phyloP scores from a whole-genome alignment of 2,113 vertebrate species.

The Megaptera novaeangliae region DNA sequence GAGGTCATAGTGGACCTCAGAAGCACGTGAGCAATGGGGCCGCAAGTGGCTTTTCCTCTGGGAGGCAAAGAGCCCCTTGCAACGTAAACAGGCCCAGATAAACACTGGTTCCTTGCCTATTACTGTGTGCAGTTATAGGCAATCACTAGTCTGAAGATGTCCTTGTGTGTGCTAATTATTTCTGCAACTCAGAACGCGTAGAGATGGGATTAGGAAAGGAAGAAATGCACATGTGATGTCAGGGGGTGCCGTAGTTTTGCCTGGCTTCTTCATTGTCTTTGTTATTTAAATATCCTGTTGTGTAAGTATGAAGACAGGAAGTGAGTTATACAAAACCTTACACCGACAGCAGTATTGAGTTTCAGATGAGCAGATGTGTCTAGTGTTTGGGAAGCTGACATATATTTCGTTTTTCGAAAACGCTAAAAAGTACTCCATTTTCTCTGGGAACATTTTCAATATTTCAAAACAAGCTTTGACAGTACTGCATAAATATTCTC shows the following conservation, averaged over 20 bases:
- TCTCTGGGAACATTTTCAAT: constrained; percentile 12
- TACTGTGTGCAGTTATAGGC: background rate
- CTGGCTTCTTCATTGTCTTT: constrained; percentile 65
- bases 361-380: constrained; percentile 74
- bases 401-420: constrained; percentile 51
- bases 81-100: background rate
- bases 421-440: constrained; percentile 10
- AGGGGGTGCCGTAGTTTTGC: constrained; percentile 19
- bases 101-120: background rate
- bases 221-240: constrained; percentile 23
- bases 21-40: background rate
- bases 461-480: constrained; percentile 49
- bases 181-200: background rate
- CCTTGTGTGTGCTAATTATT: background rate
- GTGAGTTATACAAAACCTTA: constrained; percentile 73
- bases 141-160: fast-evolving
- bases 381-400: background rate
- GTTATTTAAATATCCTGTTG: constrained; percentile 83
- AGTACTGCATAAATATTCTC: background rate
- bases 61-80: background rate
- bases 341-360: constrained; percentile 68
- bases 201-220: constrained; percentile 10
- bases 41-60: background rate
- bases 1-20: background rate
- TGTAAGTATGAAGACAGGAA: constrained; percentile 85